Conservation (phyloP, 2,888 invertebrate species). For the Didymodactylos carnosus region DNA sequence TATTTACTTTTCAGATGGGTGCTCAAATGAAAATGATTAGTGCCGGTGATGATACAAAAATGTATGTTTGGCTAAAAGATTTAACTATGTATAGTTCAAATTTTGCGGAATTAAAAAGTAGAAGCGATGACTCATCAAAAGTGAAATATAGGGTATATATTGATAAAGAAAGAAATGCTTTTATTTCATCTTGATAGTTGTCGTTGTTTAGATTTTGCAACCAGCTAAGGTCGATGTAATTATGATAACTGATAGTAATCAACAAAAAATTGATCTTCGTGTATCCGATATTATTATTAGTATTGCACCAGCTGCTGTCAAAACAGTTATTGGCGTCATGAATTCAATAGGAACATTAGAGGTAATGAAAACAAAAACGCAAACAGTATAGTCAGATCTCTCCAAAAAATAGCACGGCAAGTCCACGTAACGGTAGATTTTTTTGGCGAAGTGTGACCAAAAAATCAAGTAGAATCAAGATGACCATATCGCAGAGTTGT, state of each 20-base stretch:
- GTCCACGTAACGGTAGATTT: too few species aligned
- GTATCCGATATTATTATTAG: slow-evolving; percentile 56
- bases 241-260: slow-evolving; percentile 38
- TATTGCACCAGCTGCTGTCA: slow-evolving; percentile 73
- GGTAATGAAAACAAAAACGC: slow-evolving; percentile 21
- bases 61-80: neutral
- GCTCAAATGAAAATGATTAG: neutral
- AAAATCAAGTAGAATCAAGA: too few species aligned
- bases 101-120: neutral
- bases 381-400: too few species aligned
- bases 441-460: too few species aligned
- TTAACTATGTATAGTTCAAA: slow-evolving; percentile 6
- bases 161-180: slow-evolving; percentile 28
- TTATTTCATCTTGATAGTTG: neutral
- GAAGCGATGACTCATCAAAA: neutral
- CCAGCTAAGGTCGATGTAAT: neutral
- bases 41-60: neutral
- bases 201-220: neutral
- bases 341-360: slow-evolving; percentile 43
- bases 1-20: neutral
- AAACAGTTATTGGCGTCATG: slow-evolving; percentile 52
- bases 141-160: slow-evolving; percentile 23
- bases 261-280: slow-evolving; percentile 60
- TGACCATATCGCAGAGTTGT: too few species aligned
- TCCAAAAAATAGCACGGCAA: too few species aligned